Conservation (phyloP, 2,113 vertebrate species). For the Cettia cetti region DNA sequence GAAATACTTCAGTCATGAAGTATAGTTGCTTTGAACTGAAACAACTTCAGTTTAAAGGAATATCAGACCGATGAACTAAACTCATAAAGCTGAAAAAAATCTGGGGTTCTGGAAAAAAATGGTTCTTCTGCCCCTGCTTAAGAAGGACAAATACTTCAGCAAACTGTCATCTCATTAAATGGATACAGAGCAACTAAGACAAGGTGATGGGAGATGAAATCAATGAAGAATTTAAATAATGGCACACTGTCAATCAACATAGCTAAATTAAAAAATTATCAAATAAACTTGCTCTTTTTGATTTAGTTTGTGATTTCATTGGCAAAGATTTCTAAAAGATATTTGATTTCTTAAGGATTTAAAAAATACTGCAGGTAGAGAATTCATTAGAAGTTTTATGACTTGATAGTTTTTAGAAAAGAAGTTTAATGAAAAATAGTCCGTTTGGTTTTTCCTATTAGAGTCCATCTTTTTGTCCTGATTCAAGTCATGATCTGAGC, state of each 20-base stretch:
- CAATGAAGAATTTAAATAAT: slow-evolving; percentile 8
- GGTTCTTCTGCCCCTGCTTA: neutral
- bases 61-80: neutral
- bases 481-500: neutral
- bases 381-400: neutral
- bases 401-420: neutral
- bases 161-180: neutral
- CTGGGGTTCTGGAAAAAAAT: neutral
- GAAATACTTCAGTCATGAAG: neutral
- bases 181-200: neutral
- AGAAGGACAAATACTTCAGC: neutral
- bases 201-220: neutral
- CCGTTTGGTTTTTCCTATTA: neutral
- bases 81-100: neutral
- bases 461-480: neutral
- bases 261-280: neutral
- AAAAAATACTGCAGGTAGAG: neutral
- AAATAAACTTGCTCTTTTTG: neutral
- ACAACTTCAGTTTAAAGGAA: neutral
- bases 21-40: no score
- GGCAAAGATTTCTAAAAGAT: neutral
- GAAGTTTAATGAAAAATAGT: neutral
- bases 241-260: neutral
- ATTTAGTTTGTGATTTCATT: neutral
- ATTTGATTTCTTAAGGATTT: neutral